Percentiles rank a stretch among this genome's conserved stretches.
Conservation (phyloP, 2,113 vertebrate genomes). For the Copsychus sechellarum region DNA sequence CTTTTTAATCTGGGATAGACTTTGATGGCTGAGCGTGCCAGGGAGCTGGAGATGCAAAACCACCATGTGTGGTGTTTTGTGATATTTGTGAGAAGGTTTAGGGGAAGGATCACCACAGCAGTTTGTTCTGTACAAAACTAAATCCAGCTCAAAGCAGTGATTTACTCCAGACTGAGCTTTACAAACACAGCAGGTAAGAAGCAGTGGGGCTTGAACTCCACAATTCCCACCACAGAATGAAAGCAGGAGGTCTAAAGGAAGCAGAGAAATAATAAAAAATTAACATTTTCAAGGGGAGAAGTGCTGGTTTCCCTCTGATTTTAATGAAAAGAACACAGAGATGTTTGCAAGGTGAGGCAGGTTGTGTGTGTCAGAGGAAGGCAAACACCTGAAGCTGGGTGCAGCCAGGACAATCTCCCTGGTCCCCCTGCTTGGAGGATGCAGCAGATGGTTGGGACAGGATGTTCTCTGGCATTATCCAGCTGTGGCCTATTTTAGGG, state of each 20-base stretch:
- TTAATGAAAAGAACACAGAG: neutral
- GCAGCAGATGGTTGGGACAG: neutral
- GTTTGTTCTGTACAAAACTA: neutral
- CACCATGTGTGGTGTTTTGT: neutral
- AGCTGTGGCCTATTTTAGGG: neutral
- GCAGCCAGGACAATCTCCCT: neutral
- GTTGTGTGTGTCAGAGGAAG: neutral
- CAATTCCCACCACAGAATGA: rapidly evolving
- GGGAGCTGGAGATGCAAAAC: neutral
- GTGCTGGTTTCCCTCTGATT: neutral
- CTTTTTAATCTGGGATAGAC: neutral
- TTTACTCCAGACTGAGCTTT: neutral
- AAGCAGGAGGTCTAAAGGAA: neutral
- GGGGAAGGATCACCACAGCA: neutral
- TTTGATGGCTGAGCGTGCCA: neutral
- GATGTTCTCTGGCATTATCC: neutral
- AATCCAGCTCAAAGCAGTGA: neutral
- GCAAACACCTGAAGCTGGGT: neutral
- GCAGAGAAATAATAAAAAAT: neutral
- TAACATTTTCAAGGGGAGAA: neutral
- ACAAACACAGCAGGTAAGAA: neutral
- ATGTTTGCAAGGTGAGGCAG: neutral
- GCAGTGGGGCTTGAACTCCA: neutral
- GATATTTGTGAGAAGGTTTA: neutral
- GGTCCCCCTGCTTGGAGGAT: rapidly evolving